Evolutionary conservation across 2,888 invertebrate genomes (phyloP).

Genomic region (Cynaeus angustus): DNA sequence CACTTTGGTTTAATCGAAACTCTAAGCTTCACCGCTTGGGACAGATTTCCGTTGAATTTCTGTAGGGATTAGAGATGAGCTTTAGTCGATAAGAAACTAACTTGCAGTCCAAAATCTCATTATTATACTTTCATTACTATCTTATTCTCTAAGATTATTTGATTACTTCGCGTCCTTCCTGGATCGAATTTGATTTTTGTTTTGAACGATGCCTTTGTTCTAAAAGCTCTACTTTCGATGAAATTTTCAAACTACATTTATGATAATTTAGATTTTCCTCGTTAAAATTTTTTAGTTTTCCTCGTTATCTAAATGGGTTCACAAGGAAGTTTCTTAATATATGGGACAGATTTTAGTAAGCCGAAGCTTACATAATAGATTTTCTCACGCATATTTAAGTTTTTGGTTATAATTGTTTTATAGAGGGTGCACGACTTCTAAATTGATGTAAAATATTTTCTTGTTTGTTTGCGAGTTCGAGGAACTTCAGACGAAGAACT

Average conservation of each 20-base stretch:
- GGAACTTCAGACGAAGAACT: background rate
- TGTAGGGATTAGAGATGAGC: conserved; percentile 27
- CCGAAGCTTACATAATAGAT: conserved; percentile 1
- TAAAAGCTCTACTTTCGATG: background rate
- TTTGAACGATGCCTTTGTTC: background rate
- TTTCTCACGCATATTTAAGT: conserved; percentile 5
- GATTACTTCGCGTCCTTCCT: conserved; percentile 4
- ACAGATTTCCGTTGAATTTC: conserved; percentile 28
- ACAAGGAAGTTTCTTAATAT: conserved; percentile 7
- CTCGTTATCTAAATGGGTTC: conserved; percentile 18
- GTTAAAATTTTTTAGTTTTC: conserved; percentile 20
- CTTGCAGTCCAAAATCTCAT: conserved; percentile 23
- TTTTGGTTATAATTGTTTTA: conserved; percentile 7
- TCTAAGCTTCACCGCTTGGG: conserved; percentile 17
- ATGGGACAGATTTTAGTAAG: conserved; percentile 3
- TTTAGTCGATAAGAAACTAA: conserved; percentile 28
- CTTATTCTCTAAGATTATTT: conserved; percentile 19
- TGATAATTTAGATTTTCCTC: conserved; percentile 15
- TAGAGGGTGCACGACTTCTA: background rate
- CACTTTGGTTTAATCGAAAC: conserved; percentile 36
- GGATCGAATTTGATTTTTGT: conserved; percentile 18
- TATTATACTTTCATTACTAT: conserved; percentile 16
- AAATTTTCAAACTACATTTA: conserved; percentile 15
- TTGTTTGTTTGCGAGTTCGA: background rate
- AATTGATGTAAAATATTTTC: background rate